A percentile compares a stretch with the other conserved stretches of the same genome.
Conservation (phyloP, 92 coral and sea anemone genomes). For the Porites cylindrica region DNA sequence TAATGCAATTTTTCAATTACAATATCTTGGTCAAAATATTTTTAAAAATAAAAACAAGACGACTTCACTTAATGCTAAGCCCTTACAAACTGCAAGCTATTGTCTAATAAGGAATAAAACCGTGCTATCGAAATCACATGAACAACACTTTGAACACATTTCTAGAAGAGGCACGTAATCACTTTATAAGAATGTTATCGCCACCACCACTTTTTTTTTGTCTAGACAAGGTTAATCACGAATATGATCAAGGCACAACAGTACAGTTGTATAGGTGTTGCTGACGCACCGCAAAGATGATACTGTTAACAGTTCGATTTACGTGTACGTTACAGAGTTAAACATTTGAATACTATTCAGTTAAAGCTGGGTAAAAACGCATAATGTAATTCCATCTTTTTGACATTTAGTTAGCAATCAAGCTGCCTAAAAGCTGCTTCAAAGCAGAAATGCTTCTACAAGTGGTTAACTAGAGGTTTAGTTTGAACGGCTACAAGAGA, state of each 20-base stretch:
- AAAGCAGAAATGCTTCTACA: not conserved
- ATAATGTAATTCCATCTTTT: too few relatives aligned
- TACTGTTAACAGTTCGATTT: too few relatives aligned
- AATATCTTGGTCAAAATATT: not conserved
- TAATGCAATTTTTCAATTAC: not conserved
- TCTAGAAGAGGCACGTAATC: too few relatives aligned
- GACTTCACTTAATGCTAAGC: too few relatives aligned
- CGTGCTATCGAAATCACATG: too few relatives aligned
- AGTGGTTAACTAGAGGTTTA: not conserved
- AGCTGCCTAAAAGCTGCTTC: not conserved
- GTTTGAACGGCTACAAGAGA: not conserved
- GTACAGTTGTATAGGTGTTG: not conserved
- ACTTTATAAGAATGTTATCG: not conserved
- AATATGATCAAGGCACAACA: constrained; percentile 19
- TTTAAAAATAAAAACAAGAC: too few relatives aligned
- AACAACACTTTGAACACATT: too few relatives aligned
- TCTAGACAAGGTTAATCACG: constrained; percentile 12
- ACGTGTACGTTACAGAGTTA: too few relatives aligned
- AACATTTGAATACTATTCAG: too few relatives aligned
- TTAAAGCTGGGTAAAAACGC: too few relatives aligned
- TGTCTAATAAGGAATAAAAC: too few relatives aligned
- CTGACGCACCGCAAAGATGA: not conserved
- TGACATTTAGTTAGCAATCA: not conserved
- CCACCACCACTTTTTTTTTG: not conserved
- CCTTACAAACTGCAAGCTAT: too few relatives aligned